Conservation (phyloP, 2,888 invertebrate genomes). For the Sclerodermus sp. region DNA sequence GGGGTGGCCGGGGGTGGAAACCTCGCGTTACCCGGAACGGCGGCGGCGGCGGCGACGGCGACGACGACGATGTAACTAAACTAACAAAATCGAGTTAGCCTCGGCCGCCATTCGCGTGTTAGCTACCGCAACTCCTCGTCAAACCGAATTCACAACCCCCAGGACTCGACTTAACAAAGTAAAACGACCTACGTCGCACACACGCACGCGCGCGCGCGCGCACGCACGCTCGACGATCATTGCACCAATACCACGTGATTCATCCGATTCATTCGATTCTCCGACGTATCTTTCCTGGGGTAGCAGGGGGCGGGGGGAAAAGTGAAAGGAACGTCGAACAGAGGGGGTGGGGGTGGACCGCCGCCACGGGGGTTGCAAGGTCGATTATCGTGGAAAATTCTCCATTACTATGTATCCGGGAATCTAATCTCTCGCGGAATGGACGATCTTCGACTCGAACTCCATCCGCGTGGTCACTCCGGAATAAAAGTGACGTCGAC, state of each 20-base stretch:
- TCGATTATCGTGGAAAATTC: constrained; percentile 57
- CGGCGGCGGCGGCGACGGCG: no score
- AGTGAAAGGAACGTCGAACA: no score
- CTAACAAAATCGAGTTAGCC: constrained; percentile 57
- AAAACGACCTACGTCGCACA: constrained; percentile 13
- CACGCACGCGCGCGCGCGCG: no score
- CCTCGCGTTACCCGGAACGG: constrained; percentile 50
- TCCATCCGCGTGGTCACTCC: constrained; percentile 47
- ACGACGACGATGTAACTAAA: constrained; percentile 57
- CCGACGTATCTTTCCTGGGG: no score
- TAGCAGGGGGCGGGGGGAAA: no score
- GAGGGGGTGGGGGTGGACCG: no score
- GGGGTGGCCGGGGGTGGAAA: constrained; percentile 38
- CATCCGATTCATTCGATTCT: no score
- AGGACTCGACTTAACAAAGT: constrained; percentile 31
- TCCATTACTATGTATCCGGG: constrained; percentile 58
- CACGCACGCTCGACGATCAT: no score
- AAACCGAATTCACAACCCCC: constrained; percentile 20
- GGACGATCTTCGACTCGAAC: constrained; percentile 33
- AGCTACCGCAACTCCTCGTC: constrained; percentile 17
- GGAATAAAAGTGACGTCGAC: constrained; percentile 20
- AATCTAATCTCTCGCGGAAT: constrained; percentile 35
- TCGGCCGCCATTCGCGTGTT: constrained; percentile 24
- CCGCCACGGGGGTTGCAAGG: no score
- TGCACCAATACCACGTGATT: no score